phyloP scores from a whole-genome alignment of 2,797 vertebrate species.

The Oryzias dopingdopingensis region DNA sequence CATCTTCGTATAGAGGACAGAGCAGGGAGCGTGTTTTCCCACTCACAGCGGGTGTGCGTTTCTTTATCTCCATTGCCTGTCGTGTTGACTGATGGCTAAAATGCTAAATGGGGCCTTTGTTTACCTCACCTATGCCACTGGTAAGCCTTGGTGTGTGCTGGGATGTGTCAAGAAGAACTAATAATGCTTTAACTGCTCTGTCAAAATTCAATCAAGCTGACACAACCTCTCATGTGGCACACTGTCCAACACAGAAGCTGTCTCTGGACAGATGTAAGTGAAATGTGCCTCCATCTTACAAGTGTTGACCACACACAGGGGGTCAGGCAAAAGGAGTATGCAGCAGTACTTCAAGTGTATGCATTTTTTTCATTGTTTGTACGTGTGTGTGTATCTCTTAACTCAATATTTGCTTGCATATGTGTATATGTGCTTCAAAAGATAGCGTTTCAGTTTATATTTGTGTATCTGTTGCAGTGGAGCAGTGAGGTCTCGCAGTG shows the following conservation, averaged over 20 bases:
- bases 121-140: constrained; percentile 69
- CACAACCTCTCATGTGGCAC: constrained; percentile 35
- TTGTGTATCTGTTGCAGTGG: constrained; percentile 44
- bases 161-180: constrained; percentile 64
- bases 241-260: constrained; percentile 43
- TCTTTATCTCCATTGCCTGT: constrained; percentile 67
- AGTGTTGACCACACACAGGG: constrained; percentile 20
- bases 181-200: constrained; percentile 64
- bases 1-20: constrained; percentile 39
- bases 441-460: constrained; percentile 12
- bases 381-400: constrained; percentile 9
- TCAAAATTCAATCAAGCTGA: constrained; percentile 69
- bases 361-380: constrained; percentile 4
- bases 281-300: constrained; percentile 30
- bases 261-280: constrained; percentile 47
- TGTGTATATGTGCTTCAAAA: constrained; percentile 5
- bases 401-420: constrained; percentile 22
- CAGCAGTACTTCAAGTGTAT: constrained; percentile 3
- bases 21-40: constrained; percentile 51
- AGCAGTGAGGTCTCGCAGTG: constrained; percentile 53
- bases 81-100: constrained; percentile 72
- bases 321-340: constrained; percentile 47
- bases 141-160: constrained; percentile 47
- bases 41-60: constrained; percentile 60
- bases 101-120: constrained; percentile 70